phyloP scores from a whole-genome alignment of 1,140 invertebrate species.

The Tetraneura akinire region DNA sequence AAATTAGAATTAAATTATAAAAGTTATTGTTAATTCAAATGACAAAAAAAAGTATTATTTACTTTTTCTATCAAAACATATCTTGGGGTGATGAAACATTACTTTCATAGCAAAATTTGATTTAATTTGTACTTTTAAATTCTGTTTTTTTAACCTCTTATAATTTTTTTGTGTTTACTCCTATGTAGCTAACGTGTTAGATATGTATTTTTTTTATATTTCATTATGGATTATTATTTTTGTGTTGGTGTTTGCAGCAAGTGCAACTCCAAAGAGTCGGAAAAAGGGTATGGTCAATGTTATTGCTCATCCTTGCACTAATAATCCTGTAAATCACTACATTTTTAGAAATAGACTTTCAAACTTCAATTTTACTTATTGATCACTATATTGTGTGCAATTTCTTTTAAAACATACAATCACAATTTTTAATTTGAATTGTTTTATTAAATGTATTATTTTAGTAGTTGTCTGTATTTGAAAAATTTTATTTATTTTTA shows the following conservation, averaged over 20 bases:
- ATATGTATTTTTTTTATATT: neutral
- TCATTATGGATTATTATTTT: conserved; percentile 29
- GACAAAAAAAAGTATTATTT: no score
- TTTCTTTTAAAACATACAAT: neutral
- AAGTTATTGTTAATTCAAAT: no score
- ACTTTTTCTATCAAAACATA: no score
- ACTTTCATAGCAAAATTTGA: no score
- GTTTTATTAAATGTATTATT: no score
- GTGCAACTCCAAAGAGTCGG: conserved; percentile 64
- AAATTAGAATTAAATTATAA: no score
- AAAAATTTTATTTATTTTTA: neutral
- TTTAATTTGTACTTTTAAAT: no score
- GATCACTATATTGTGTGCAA: neutral
- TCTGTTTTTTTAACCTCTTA: no score
- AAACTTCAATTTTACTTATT: neutral
- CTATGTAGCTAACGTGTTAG: neutral
- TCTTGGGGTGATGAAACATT: no score
- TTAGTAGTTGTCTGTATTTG: conserved; percentile 14
- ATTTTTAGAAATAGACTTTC: conserved; percentile 8
- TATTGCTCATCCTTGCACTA: conserved; percentile 12
- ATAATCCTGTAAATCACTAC: neutral
- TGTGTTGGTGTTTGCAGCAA: conserved; percentile 58
- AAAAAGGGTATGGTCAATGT: conserved; percentile 62
- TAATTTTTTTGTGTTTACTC: no score
- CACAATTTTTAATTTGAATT: neutral